phyloP scores from a whole-genome alignment of 1,140 invertebrate genomes.

The Rhopalosiphum maidis region DNA sequence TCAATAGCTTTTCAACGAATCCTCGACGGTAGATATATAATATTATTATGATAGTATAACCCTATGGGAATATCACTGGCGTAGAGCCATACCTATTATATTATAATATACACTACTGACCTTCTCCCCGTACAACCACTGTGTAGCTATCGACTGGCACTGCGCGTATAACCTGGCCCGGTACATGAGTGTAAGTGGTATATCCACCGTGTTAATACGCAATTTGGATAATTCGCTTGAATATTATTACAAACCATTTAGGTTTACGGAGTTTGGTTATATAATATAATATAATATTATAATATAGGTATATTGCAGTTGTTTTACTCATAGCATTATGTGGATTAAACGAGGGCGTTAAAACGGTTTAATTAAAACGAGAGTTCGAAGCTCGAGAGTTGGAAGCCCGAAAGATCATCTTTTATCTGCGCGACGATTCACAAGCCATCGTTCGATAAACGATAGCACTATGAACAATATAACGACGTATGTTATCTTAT shows the following conservation, averaged over 20 bases:
- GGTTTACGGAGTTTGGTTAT: background rate
- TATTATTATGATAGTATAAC: no score
- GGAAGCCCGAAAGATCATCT: background rate
- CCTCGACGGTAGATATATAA: background rate
- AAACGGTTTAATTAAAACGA: constrained; percentile 21
- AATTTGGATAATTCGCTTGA: constrained; percentile 6
- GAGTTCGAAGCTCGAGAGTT: background rate
- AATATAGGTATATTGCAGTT: background rate
- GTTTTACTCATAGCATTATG: background rate
- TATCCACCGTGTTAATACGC: background rate
- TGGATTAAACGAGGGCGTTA: background rate
- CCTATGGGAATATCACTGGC: no score
- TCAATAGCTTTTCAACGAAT: background rate
- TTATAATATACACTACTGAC: background rate
- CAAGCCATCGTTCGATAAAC: background rate
- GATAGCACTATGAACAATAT: background rate
- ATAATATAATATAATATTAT: background rate
- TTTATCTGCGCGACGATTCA: background rate
- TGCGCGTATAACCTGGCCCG: background rate
- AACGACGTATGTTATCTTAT: background rate
- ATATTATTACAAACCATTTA: background rate
- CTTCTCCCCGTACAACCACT: background rate
- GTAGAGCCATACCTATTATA: background rate
- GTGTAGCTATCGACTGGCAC: background rate
- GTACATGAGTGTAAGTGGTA: background rate